Conservation (phyloP, 35 echinoderm and acorn worm genomes). For the Hemicentrotus pulcherrimus region DNA sequence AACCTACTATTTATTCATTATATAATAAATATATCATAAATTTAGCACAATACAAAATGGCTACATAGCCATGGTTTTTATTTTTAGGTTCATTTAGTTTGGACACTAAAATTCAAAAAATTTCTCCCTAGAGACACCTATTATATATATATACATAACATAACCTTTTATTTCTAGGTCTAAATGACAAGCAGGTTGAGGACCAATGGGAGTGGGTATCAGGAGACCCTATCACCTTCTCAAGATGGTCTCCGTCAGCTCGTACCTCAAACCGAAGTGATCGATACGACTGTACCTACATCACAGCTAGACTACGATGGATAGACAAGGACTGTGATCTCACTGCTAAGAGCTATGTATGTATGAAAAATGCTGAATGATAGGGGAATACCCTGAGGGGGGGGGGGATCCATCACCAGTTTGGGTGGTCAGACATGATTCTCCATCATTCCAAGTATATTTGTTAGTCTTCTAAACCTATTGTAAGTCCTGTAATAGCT, state of each 20-base stretch:
- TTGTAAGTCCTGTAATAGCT: neutral
- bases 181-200: constrained; percentile 77
- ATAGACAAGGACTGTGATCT: constrained; percentile 59
- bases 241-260: constrained; percentile 75
- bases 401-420: neutral
- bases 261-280: neutral
- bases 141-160: neutral
- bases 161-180: constrained; percentile 54
- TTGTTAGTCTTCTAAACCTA: neutral
- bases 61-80: too few relatives aligned
- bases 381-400: neutral
- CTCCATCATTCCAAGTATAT: neutral
- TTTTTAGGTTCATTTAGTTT: neutral
- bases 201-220: constrained; percentile 91
- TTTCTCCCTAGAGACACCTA: too few relatives aligned
- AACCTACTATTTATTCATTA: too few relatives aligned
- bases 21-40: too few relatives aligned
- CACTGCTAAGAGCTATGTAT: constrained; percentile 59
- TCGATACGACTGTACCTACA: constrained; percentile 67
- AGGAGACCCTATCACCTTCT: constrained; percentile 76
- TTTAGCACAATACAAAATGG: too few relatives aligned
- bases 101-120: too few relatives aligned
- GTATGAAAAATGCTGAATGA: constrained; percentile 57
- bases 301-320: constrained; percentile 72
- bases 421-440: neutral